Conservation (phyloP, 2,888 invertebrate genomes). For the Trichogramma evanescens region DNA sequence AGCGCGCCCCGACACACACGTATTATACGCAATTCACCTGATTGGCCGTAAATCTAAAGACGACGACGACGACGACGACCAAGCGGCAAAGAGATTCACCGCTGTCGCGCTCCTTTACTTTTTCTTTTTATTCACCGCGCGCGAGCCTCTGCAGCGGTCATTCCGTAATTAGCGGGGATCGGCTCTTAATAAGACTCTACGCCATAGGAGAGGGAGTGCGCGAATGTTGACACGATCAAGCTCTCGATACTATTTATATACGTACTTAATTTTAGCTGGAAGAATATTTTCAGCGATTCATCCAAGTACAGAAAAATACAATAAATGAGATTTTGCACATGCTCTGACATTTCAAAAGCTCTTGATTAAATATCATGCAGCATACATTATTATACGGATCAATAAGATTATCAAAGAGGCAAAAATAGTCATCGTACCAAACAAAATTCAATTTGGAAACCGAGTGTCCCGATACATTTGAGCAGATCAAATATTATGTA, state of each 20-base stretch:
- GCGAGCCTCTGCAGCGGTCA: not conserved
- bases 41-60: slow-evolving; percentile 39
- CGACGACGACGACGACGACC: no score
- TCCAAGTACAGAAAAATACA: no score
- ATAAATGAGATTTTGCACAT: no score
- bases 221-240: no score
- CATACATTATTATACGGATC: no score
- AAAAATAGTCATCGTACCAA: slow-evolving; percentile 4
- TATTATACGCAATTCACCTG: slow-evolving; percentile 34
- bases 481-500: slow-evolving; percentile 2
- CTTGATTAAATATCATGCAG: no score
- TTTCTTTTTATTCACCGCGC: not conserved
- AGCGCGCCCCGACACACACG: slow-evolving; percentile 12
- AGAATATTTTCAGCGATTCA: no score
- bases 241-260: no score
- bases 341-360: no score
- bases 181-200: not conserved
- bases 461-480: not conserved
- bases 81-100: not conserved
- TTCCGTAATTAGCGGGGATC: slow-evolving; percentile 19
- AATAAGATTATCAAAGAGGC: not conserved
- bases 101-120: not conserved
- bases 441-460: slow-evolving; percentile 5
- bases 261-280: no score
- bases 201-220: slow-evolving; percentile 3